phyloP scores from a whole-genome alignment of 2,888 invertebrate species.

The Saturnia japonica region DNA sequence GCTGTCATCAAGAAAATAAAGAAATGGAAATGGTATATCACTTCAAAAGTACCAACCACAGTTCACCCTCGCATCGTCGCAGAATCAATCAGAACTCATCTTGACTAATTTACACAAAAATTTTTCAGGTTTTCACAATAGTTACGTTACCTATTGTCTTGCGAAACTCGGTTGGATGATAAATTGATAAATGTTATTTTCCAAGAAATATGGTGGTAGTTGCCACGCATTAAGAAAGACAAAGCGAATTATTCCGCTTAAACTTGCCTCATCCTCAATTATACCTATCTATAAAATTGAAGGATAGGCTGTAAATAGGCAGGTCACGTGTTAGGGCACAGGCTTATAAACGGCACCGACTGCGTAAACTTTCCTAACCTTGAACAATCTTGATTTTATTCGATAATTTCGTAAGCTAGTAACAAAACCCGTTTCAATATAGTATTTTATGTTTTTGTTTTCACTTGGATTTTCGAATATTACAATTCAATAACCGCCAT shows the following conservation, averaged over 20 bases:
- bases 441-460: slow-evolving; percentile 37
- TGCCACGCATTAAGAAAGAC: too few relatives aligned
- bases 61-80: too few relatives aligned
- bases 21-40: too few relatives aligned
- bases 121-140: too few relatives aligned
- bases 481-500: slow-evolving; percentile 46
- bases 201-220: too few relatives aligned
- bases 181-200: too few relatives aligned
- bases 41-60: too few relatives aligned
- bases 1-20: too few relatives aligned
- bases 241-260: background rate
- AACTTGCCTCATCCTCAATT: background rate
- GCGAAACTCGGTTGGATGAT: too few relatives aligned
- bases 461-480: slow-evolving; percentile 33
- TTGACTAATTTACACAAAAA: too few relatives aligned
- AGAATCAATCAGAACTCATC: too few relatives aligned
- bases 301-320: background rate
- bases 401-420: slow-evolving; percentile 40
- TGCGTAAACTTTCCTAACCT: slow-evolving; percentile 55
- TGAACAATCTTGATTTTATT: slow-evolving; percentile 43
- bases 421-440: slow-evolving; percentile 42
- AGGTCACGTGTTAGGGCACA: slow-evolving; percentile 17
- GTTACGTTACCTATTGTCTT: too few relatives aligned
- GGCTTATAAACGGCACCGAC: background rate
- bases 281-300: background rate